Evolutionary conservation across 2,797 vertebrate species (phyloP).

Genomic region (Phalanger gymnotis): DNA sequence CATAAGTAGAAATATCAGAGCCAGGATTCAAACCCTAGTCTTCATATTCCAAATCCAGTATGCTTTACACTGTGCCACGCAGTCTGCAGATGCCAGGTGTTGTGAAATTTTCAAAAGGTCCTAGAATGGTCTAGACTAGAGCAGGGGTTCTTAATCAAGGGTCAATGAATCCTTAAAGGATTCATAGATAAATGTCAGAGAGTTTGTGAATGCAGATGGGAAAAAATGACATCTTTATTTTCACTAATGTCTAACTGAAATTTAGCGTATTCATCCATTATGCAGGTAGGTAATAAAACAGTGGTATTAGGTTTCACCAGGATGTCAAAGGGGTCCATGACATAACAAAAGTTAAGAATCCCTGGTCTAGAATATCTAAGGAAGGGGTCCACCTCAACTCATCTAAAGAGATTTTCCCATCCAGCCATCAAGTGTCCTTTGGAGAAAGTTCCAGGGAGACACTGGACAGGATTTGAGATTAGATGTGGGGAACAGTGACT

Average conservation of each 20-base stretch:
- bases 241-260: not conserved
- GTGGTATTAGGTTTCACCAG: not conserved
- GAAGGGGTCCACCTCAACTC: not conserved
- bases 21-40: not conserved
- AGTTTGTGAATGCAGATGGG: not conserved
- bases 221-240: not conserved
- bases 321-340: not conserved
- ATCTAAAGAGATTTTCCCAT: not conserved
- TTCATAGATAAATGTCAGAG: not conserved
- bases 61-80: not conserved
- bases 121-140: not conserved
- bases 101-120: not conserved
- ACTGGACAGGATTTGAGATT: not conserved
- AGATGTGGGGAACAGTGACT: not conserved
- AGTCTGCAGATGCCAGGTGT: not conserved
- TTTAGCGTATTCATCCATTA: not conserved
- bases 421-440: not conserved
- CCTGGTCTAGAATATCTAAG: not conserved
- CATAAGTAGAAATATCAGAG: not conserved
- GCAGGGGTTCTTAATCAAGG: not conserved
- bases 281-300: not conserved
- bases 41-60: not conserved
- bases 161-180: not conserved
- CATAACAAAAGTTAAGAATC: not conserved
- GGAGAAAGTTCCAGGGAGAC: not conserved